Percentiles rank a stretch among this genome's conserved stretches.
phyloP scores from a whole-genome alignment of 2,797 vertebrate species.

The Glossophaga mutica region DNA sequence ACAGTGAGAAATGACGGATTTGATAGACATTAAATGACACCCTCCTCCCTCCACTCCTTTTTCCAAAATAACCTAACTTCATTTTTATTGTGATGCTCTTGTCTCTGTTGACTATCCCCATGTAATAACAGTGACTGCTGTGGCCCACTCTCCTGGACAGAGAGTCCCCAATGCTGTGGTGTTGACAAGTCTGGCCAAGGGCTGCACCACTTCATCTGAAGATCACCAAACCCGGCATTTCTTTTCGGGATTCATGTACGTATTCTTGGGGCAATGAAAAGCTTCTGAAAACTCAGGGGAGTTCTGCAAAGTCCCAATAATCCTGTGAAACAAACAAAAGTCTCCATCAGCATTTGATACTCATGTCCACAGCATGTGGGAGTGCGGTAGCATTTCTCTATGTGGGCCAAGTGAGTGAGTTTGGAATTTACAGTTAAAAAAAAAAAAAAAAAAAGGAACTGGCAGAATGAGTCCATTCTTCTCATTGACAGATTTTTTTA shows the following conservation, averaged over 20 bases:
- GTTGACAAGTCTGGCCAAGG: background rate
- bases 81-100: background rate
- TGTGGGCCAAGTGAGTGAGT: background rate
- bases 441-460: background rate
- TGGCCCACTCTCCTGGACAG: background rate
- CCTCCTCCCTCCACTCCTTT: background rate
- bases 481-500: background rate
- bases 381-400: background rate
- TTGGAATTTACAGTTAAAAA: background rate
- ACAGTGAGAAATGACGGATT: constrained; percentile 10
- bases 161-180: background rate
- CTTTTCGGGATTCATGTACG: constrained; percentile 90
- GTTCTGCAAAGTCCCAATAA: constrained; percentile 95
- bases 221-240: constrained; percentile 94
- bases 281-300: constrained; percentile 94
- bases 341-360: background rate
- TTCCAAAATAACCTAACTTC: background rate
- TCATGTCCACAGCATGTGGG: background rate
- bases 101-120: background rate
- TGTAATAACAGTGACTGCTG: background rate
- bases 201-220: background rate
- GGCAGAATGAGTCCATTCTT: background rate
- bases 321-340: constrained; percentile 83
- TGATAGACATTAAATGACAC: background rate
- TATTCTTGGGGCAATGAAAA: constrained; percentile 87